Evolutionary conservation across 2,113 vertebrate genomes (phyloP).

Genomic region (human (Homo sapiens)): GRCh38 chr11:79313001-79313500

Average conservation of each 20-base stretch:
- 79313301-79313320: not conserved
- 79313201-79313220: not conserved
- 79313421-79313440: slow-evolving; percentile 53
- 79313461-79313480: slow-evolving; percentile 68
- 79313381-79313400: not conserved
- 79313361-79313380: not conserved
- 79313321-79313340: not conserved
- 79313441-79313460: slow-evolving; percentile 51
- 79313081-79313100: not conserved
- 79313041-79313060: not conserved
- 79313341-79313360: not conserved
- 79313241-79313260: not conserved
- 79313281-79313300: not conserved
- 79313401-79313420: slow-evolving; percentile 45
- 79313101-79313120: not conserved
- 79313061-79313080: not conserved
- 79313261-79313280: not conserved
- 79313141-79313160: not conserved
- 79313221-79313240: slow-evolving; percentile 32
- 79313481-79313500: not conserved
- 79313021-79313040: not conserved
- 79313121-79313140: not conserved
- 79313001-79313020: not conserved
- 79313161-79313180: slow-evolving; percentile 32
- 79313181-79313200: not conserved